Conservation (phyloP, 37 sponge, comb jelly and placozoan species). For the Theonella swinhoei region DNA sequence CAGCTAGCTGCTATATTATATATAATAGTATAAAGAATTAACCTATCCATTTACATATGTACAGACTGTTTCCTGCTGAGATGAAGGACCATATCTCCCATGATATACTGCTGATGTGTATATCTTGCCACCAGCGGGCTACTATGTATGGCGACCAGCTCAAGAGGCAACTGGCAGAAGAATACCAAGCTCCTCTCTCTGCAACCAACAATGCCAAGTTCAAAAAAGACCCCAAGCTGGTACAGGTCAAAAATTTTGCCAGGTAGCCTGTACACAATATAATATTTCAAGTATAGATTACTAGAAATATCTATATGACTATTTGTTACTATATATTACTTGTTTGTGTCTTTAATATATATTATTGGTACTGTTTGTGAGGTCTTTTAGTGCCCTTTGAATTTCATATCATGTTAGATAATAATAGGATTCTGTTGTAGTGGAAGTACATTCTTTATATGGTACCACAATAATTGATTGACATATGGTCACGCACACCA, state of each 20-base stretch:
- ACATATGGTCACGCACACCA: no score
- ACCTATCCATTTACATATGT: not conserved
- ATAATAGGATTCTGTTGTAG: not conserved
- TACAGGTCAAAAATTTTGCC: constrained; percentile 48
- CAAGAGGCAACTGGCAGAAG: constrained; percentile 26
- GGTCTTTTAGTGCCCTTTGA: not conserved
- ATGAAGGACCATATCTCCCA: constrained; percentile 82
- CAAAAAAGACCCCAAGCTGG: constrained; percentile 28
- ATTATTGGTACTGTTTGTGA: not conserved
- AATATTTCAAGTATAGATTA: no score
- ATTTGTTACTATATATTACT: not conserved
- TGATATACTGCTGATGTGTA: constrained; percentile 81
- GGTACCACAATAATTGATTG: no score
- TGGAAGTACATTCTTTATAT: no score
- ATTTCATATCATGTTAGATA: no score
- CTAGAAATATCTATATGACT: no score
- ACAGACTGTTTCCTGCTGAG: constrained; percentile 59
- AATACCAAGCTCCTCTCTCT: constrained; percentile 37
- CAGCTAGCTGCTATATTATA: no score
- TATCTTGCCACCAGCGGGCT: constrained; percentile 69
- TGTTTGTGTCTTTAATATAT: not conserved
- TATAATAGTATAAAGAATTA: no score
- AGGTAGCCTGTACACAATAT: no score
- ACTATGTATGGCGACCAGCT: constrained; percentile 30
- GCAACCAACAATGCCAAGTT: constrained; percentile 1